Base-by-base conservation (phyloP, 2,113 vertebrate species). In the Caranx melampygus region DNA sequence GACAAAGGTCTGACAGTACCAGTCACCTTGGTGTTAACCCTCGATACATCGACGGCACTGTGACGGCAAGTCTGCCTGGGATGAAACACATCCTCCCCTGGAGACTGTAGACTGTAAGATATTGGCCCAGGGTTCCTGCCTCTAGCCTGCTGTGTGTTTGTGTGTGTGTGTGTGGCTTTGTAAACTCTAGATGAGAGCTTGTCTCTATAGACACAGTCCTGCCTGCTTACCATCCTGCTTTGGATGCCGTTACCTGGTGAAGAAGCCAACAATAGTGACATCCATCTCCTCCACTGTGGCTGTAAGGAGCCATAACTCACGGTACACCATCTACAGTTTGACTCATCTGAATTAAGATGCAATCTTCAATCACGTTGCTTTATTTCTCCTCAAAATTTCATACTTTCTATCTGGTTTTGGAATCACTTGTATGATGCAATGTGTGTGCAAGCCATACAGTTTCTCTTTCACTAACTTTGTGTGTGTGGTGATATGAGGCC, bases 341-440 rank as follows among this genome's bases (percentile, higher is more conserved):
- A 40, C 40, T 13, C 10, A 21, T 55, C 75, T 73, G 5, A 9
- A n/a, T 58, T 10, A 42, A 42, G 20, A 31, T 61, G 2, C 6
- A 65, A 61, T 60, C 49, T 52, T 44, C 1, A 57, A 33, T 44
- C n/a, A 63, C 62, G 40, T 57, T 74, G n/a, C 64, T 31, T 44
- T 83, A 60, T 81, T 70, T 60, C 69, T 65, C 9, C 40, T 83
- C 69, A 75, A 79, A 81, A 69, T 83, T 75, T 88, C 66, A 62
- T 67, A 35, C 66, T 75, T 75, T 26, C 20, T 55, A 13, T 78
- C 59, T 79, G 70, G 40, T 81, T 78, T 83, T 68, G 57, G 31
- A 35, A 61, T 72, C 42, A 21, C 44, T 76, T 55, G 57, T 49
- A 31, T 92, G 89, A 92, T 82, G 86, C 81, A 90, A 93, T 55